Evolutionary conservation across 1,140 invertebrate genomes (phyloP).

Genomic region (Pogonomyrmex californicus): DNA sequence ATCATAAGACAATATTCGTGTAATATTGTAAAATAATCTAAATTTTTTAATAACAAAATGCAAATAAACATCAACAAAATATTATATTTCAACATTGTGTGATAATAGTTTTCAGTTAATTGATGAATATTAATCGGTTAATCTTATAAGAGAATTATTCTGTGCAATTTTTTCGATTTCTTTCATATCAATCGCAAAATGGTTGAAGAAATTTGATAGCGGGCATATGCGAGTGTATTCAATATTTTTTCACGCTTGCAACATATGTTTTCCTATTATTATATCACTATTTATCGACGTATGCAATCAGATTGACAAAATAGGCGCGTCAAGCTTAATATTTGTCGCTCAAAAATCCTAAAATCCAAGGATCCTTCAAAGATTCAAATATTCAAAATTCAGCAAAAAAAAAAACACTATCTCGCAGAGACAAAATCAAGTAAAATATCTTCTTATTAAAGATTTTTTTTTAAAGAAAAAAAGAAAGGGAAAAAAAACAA

Average conservation of each 20-base stretch:
- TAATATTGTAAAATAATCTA: neutral
- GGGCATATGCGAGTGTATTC: slow-evolving; percentile 84
- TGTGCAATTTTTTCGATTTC: neutral
- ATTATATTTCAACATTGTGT: neutral
- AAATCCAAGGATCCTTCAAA: slow-evolving; percentile 40
- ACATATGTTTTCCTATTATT: slow-evolving; percentile 72
- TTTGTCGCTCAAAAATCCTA: slow-evolving; percentile 50
- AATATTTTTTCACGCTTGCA: slow-evolving; percentile 74
- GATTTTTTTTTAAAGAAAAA: neutral
- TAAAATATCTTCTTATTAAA: neutral
- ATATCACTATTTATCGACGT: slow-evolving; percentile 73
- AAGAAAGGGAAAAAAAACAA: too few species aligned
- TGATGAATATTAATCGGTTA: neutral
- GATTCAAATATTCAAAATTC: slow-evolving; percentile 13
- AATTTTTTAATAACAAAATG: neutral
- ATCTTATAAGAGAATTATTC: neutral
- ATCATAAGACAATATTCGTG: neutral
- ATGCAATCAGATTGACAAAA: slow-evolving; percentile 72
- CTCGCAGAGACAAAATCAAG: neutral
- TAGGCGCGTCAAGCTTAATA: slow-evolving; percentile 63
- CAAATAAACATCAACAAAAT: neutral
- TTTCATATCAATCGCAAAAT: neutral
- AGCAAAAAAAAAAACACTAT: neutral
- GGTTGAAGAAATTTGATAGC: slow-evolving; percentile 75
- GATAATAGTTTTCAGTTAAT: neutral